Evolutionary conservation across 1,140 invertebrate species (phyloP).

Genomic region (Cydia strobilella): DNA sequence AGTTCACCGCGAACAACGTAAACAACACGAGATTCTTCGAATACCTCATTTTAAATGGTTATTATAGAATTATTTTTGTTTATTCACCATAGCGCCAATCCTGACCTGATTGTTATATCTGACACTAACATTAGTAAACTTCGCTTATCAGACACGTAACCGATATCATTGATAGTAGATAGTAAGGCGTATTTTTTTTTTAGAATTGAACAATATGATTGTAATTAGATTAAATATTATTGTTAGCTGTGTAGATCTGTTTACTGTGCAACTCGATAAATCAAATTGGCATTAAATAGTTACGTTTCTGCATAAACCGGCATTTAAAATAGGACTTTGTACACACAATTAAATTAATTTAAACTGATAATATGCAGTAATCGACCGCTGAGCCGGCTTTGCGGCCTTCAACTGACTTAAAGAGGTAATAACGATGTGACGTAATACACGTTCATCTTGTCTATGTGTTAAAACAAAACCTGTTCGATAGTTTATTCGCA

Average conservation of each 20-base stretch:
- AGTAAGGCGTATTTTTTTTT: neutral
- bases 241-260: neutral
- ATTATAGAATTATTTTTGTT: neutral
- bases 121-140: slow-evolving; percentile 20
- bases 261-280: neutral
- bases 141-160: neutral
- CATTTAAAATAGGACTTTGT: neutral
- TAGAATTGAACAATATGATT: neutral
- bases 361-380: neutral
- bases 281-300: neutral
- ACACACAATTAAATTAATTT: neutral
- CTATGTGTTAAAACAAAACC: no score
- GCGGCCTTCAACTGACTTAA: slow-evolving; percentile 37
- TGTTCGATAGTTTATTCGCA: no score
- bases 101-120: neutral
- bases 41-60: slow-evolving; percentile 42
- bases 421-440: neutral
- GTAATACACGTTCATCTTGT: no score
- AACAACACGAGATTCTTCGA: slow-evolving; percentile 41
- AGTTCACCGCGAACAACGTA: slow-evolving; percentile 40
- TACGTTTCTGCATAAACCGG: neutral
- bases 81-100: neutral
- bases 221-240: neutral
- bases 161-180: neutral
- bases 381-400: slow-evolving; percentile 33